Evolutionary conservation across 2,113 vertebrate genomes (phyloP).

Genomic region (Euleptes europaea): DNA sequence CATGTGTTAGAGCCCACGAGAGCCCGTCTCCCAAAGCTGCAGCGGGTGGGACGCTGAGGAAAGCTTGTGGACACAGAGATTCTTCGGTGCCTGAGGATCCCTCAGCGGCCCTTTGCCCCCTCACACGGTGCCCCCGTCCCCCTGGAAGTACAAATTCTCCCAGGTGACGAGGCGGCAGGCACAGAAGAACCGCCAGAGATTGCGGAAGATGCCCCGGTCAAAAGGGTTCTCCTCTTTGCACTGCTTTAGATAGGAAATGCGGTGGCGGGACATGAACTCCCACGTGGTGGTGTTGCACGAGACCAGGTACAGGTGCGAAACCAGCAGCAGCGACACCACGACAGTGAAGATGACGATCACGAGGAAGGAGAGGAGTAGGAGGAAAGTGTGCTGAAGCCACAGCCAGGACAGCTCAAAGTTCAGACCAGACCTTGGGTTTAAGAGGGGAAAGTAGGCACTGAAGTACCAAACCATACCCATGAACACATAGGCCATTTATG

Average conservation of each 20-base stretch:
- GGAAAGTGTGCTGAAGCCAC: constrained; percentile 82
- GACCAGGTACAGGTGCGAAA: constrained; percentile 90
- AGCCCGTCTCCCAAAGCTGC: neutral
- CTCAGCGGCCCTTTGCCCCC: neutral
- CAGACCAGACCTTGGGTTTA: constrained; percentile 86
- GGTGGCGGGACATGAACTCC: constrained; percentile 94
- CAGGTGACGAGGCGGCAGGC: constrained; percentile 80
- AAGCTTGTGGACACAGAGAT: neutral
- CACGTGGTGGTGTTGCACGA: constrained; percentile 94
- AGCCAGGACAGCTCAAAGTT: constrained; percentile 74
- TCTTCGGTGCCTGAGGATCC: too few relatives aligned
- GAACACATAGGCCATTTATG: too few relatives aligned
- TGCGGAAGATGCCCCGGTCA: constrained; percentile 85
- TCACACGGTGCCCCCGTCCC: constrained; percentile 76
- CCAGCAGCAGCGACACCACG: constrained; percentile 83
- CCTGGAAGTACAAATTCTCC: constrained; percentile 88
- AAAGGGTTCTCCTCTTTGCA: constrained; percentile 87
- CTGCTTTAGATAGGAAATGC: constrained; percentile 92
- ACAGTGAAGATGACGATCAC: constrained; percentile 75
- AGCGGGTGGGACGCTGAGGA: neutral
- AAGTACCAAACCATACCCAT: neutral
- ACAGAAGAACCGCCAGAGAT: constrained; percentile 95
- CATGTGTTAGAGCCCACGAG: neutral
- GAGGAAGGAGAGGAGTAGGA: constrained; percentile 79
- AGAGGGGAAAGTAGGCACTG: constrained; percentile 12